Base-by-base conservation (phyloP, 2,113 vertebrate genomes). In the Amphiprion percula region DNA sequence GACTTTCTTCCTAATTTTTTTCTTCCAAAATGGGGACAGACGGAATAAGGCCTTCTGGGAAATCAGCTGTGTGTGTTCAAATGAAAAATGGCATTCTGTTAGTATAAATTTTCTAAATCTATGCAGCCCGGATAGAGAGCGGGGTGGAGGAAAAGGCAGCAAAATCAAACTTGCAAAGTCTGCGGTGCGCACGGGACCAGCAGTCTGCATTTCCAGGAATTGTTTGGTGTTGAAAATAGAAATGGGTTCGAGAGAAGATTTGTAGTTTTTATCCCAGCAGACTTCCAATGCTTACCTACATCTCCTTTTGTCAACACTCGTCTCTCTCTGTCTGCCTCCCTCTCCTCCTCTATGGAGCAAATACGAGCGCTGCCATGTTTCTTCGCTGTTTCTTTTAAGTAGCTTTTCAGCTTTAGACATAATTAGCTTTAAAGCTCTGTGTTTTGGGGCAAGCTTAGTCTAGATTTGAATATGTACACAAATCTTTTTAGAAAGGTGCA, bases 171-270 rank as follows among this genome's bases (percentile, higher is more conserved):
- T 80, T 23, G 44, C 53, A 41, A 62, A 79, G 78, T 65, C 79
- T 15, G 64, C n/a, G 54, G 73, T 41, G 24, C 77, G 75, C 80
- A 33, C 9, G 26, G 60, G 54, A 80, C 52, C 65, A 56, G 74
- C 37, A 28, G 55, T 75, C 80, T 78, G 52, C 58, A 39, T 86
- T 87, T 92, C 76, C 75, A 84, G 86, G 77, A 91, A 90, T 60
- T 83, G 77, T 81, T 85, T 65, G 30, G 28, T 28, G 80, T 68
- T 60, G 84, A 80, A 89, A 89, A 87, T 64, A 88, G 74, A 83
- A 90, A 75, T 1, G n/a, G 41, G 64, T 67, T 77, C 73, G 56
- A 77, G 66, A 63, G 62, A 75, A 68, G 60, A 87, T 86, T 81
- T 80, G 79, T 84, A 76, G 68, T 84, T 87, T 89, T 41, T 17